A percentile compares a stretch with the other conserved stretches of the same genome.
Conservation (phyloP, 1,140 invertebrate species). For the Trichonephila inaurata region DNA sequence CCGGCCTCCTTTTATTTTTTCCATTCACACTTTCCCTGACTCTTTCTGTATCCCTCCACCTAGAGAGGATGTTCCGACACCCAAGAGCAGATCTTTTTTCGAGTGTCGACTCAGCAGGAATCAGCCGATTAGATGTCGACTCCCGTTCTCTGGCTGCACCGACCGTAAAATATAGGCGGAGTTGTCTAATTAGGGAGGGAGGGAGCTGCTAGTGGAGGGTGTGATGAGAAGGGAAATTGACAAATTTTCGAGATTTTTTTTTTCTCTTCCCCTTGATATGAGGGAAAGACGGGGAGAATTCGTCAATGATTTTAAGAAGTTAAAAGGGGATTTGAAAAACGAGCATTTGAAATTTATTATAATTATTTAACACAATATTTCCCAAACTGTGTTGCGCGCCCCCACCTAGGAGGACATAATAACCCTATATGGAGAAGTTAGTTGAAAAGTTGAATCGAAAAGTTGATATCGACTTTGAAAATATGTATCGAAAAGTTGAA, state of each 20-base stretch:
- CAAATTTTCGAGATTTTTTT: background rate
- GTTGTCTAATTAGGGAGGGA: constrained; percentile 23
- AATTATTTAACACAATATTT: no score
- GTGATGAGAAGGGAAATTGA: background rate
- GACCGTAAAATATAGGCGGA: background rate
- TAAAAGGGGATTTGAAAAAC: no score
- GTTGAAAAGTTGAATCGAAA: no score
- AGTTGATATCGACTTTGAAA: no score
- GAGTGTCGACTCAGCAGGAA: background rate
- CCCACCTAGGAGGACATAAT: no score
- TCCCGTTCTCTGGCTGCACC: background rate
- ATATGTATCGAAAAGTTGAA: no score
- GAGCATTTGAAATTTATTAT: no score
- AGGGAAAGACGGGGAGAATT: background rate
- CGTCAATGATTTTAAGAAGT: no score
- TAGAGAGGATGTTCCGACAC: background rate
- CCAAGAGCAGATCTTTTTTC: background rate
- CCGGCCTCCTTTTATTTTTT: constrained; percentile 48
- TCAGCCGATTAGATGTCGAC: constrained; percentile 1
- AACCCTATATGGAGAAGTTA: no score
- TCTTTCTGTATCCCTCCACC: background rate
- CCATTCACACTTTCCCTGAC: constrained; percentile 53
- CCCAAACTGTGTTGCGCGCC: no score
- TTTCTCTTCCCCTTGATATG: background rate
- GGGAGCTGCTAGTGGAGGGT: background rate